Conservation (phyloP, 2,797 vertebrate species). For the Phylloscopus collybita region DNA sequence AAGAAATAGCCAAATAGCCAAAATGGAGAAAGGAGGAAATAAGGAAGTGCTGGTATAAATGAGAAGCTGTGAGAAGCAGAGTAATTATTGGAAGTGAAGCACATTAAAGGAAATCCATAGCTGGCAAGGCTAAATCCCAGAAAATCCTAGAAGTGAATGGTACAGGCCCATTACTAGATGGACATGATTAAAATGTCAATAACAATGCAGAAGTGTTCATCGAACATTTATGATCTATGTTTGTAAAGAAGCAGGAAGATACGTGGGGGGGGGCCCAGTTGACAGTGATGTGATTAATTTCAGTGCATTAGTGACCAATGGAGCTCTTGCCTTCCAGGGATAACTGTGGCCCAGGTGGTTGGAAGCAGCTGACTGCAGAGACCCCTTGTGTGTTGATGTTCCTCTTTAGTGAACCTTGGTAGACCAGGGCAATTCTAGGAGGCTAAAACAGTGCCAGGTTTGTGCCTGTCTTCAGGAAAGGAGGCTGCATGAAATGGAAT, state of each 20-base stretch:
- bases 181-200: conserved; percentile 24
- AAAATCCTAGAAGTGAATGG: neutral
- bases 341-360: neutral
- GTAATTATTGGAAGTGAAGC: conserved; percentile 4
- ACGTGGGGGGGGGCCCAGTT: neutral
- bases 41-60: neutral
- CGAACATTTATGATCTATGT: conserved; percentile 13
- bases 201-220: neutral
- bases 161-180: neutral
- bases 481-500: neutral
- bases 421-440: neutral
- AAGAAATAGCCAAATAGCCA: neutral
- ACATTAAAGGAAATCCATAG: conserved; percentile 22
- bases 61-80: neutral
- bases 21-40: neutral
- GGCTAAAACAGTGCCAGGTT: neutral
- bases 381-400: rapidly evolving
- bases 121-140: conserved; percentile 1
- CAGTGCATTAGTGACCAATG: neutral
- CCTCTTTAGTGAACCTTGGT: neutral
- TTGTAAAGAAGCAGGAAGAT: neutral
- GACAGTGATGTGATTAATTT: neutral
- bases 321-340: neutral
- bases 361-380: neutral
- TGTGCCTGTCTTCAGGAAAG: neutral